Evolutionary conservation across 2,113 vertebrate species (phyloP).

Genomic region (Phyllostomus hastatus): DNA sequence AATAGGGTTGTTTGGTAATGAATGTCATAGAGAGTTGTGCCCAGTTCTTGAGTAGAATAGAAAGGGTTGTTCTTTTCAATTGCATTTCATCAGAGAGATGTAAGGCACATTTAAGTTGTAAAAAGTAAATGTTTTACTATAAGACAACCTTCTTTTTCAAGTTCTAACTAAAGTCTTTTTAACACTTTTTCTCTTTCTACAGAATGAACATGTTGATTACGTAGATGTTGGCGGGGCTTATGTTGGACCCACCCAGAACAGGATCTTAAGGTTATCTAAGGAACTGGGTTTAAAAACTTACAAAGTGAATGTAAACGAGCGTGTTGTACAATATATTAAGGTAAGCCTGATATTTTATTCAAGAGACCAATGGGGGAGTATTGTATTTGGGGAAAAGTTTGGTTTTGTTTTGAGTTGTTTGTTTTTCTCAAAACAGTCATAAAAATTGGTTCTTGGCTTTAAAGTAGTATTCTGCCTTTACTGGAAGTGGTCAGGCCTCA

Average conservation of each 20-base stretch:
- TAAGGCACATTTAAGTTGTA: neutral
- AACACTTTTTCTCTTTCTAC: slow-evolving; percentile 58
- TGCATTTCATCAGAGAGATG: neutral
- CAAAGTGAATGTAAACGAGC: slow-evolving; percentile 82
- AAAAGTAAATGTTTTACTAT: slow-evolving; percentile 18
- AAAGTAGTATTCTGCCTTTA: neutral
- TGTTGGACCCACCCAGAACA: slow-evolving; percentile 88
- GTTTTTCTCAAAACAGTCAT: neutral
- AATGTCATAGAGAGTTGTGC: neutral
- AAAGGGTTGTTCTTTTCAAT: neutral
- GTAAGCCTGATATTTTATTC: slow-evolving; percentile 75
- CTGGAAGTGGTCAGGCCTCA: neutral
- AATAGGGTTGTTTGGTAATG: neutral
- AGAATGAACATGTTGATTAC: slow-evolving; percentile 82
- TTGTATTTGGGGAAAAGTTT: slow-evolving; percentile 30
- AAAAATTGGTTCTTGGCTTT: neutral
- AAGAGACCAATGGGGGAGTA: neutral
- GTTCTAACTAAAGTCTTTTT: slow-evolving; percentile 22
- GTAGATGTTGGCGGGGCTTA: slow-evolving; percentile 88
- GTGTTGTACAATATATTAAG: slow-evolving; percentile 79
- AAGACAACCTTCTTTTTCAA: neutral
- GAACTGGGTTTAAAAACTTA: slow-evolving; percentile 87
- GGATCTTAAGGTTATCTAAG: slow-evolving; percentile 85
- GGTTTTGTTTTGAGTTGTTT: slow-evolving; percentile 1
- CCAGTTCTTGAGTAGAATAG: neutral